Evolutionary conservation across 2,888 invertebrate genomes (phyloP), one percentile per base, ranked within the genome.

Genomic region (Resseliella maxima): DNA sequence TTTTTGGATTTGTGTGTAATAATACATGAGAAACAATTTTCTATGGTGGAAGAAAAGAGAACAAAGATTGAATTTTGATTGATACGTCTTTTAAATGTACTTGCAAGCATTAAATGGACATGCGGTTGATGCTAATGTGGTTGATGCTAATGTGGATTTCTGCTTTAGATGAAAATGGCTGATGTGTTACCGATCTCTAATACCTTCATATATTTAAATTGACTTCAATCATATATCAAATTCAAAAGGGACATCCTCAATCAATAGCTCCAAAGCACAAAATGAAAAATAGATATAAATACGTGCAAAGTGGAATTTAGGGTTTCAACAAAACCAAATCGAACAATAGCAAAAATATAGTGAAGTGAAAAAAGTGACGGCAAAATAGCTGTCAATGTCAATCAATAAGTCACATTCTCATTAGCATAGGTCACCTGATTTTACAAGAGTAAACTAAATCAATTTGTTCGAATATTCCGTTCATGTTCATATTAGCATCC

Each of bases 381-480:
- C 41, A 83, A 31, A 83, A 83, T 83, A 41, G 41, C 83, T 83
- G 83, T 83, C 83, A 83, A 41, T 83, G 83, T 83, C 83, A 83
- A 83, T 83, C 83, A 83, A 83, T 83, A 83, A n/a, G 72, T 72
- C 72, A 72, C 31, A 72, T 72, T 72, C 83, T 83, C 83, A 83
- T 83, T 83, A 83, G 83, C 83, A 83, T 83, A 83, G 83, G 83
- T 83, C 83, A 83, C 83, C 83, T 83, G 83, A 83, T 83, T 83
- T 83, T 24, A 38, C 83, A 38, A 38, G 41, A 83, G 83, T 83
- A 18, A 83, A 83, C 41, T 41, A 83, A 83, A 38, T 83, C 41
- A 83, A 38, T 83, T 38, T 83, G 36, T 83, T 83, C 83, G n/a
- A 72, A 72, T 72, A 72, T 72, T 72, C 72, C 15, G 72, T 27